Percentiles rank a stretch among this genome's conserved stretches.
phyloP scores from a whole-genome alignment of 2,113 vertebrate species.

The Poeciliopsis turrubarensis region DNA sequence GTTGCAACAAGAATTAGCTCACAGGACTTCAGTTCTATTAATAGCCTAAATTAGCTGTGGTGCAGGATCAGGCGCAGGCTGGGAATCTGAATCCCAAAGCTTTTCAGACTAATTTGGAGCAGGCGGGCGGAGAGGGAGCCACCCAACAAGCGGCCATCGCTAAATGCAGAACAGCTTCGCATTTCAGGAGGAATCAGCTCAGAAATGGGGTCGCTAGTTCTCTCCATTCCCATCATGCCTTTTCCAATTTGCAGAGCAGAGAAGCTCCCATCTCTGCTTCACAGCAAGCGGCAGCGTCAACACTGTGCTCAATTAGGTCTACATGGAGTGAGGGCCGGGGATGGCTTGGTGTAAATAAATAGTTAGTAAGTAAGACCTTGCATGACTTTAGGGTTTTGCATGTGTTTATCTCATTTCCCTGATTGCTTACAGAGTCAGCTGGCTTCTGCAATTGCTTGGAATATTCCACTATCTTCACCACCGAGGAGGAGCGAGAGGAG shows the following conservation, averaged over 20 bases:
- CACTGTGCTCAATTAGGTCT: conserved; percentile 58
- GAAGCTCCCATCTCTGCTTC: conserved; percentile 35
- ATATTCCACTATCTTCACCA: conserved; percentile 54
- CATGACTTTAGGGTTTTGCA: conserved; percentile 56
- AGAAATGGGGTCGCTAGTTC: conserved; percentile 27
- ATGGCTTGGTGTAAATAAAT: conserved; percentile 62
- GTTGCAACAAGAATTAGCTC: conserved; percentile 14
- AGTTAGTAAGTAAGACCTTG: conserved; percentile 37
- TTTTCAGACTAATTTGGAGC: conserved; percentile 40
- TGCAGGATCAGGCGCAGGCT: conserved; percentile 48
- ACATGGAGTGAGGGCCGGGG: conserved; percentile 35
- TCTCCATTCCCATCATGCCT: conserved; percentile 31
- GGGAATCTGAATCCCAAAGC: conserved; percentile 34
- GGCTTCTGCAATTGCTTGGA: conserved; percentile 44
- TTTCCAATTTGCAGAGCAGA: conserved; percentile 48
- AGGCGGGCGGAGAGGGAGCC: conserved; percentile 33
- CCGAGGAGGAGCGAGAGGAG: background rate
- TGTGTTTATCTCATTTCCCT: conserved; percentile 62
- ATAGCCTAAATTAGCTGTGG: conserved; percentile 42
- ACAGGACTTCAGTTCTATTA: conserved; percentile 42
- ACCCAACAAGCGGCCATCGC: conserved; percentile 52
- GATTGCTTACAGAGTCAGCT: conserved; percentile 70
- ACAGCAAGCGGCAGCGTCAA: conserved; percentile 49
- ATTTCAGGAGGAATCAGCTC: conserved; percentile 32
- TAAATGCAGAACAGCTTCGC: conserved; percentile 38